Base-by-base conservation (phyloP, 23 tunicate genomes). In the Oikopleura albicans region DNA sequence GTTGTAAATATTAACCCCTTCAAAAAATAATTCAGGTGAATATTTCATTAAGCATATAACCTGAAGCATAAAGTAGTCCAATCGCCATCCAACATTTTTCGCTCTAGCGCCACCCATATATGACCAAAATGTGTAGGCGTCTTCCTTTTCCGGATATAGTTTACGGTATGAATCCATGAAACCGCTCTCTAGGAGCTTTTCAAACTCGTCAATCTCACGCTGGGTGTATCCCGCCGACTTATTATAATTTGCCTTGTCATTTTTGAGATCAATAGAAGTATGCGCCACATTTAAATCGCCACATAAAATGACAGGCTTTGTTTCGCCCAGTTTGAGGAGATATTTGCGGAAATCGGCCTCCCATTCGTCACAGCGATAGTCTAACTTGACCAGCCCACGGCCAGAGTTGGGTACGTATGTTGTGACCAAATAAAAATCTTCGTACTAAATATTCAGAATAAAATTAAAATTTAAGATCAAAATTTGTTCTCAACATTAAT, bases 221-320 rank as follows among this genome's bases (percentile, higher is more conserved):
- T 88, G 99, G 0, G 99, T 91, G 84, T 91, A 95, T 0, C 99
- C 99, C 0, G 99, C 96, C 41, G 76, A 88, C 39, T 84, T 87
- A 66, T 86, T 87, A 29, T 71, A 71, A 76, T 95, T 91, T 39
- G 85, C 39, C 76, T 95, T 95, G 22, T 95, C 97, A 84, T 95
- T 95, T 33, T 87, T 87, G 4, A 95, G 87, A 76, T 94, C 98
- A 1, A 94, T 94, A 39, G 91, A 91, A 1, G 83, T 87, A 76
- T 90, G 96, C 2, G 99, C 89, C 0, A 94, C 98, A 85, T 94
- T 94, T 75, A 94, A 84, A 84, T 94, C 98, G 8, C 98, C 98
- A 41, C 96, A 90, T 40, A 91, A 59, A 41, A 95, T 75, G 41
- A 95, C 99, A 22, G 99, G 96, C 66, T 95, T 95, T 39, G 83